A percentile compares a stretch with the other conserved stretches of the same genome.
Conservation (phyloP, 1,140 invertebrate species). For the fruit fly (Drosophila melanogaster) region Release_6_plus_ISO1_MT NT_033777.3:16687001-16687500, state of each 20-base stretch:
- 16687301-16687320: constrained; percentile 81
- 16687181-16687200: constrained; percentile 59
- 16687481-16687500: constrained; percentile 5
- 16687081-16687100: constrained; percentile 23
- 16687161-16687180: constrained; percentile 35
- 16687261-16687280: constrained; percentile 37
- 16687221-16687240: constrained; percentile 14
- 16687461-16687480: constrained; percentile 62
- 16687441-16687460: constrained; percentile 83
- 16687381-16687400: constrained; percentile 1
- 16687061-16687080: not conserved
- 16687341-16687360: constrained; percentile 81
- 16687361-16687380: constrained; percentile 80
- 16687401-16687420: constrained; percentile 77
- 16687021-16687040: constrained; percentile 45
- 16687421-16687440: constrained; percentile 84
- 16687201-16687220: constrained; percentile 40
- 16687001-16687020: constrained; percentile 31
- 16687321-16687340: constrained; percentile 67
- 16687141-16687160: constrained; percentile 42
- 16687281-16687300: constrained; percentile 55
- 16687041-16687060: constrained; percentile 46
- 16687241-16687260: constrained; percentile 10
- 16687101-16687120: constrained; percentile 20
- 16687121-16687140: constrained; percentile 61